A percentile compares a stretch with the other conserved stretches of the same genome.
Conservation (phyloP, 2,797 vertebrate genomes). For the Tinamus major region DNA sequence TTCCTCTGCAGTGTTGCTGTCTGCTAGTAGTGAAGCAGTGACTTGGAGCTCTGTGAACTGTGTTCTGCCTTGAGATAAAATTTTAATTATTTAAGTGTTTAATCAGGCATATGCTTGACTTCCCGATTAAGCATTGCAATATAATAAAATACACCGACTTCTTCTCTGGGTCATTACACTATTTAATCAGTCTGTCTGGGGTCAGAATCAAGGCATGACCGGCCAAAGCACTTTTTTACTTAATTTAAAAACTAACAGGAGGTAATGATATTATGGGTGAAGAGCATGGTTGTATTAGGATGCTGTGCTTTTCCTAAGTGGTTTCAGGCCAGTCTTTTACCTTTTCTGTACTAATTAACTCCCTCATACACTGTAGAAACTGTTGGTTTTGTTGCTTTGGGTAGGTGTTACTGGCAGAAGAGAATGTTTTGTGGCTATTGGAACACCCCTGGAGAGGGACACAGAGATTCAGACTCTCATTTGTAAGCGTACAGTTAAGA, state of each 20-base stretch:
- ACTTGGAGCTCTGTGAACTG: neutral
- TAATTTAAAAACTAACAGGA: neutral
- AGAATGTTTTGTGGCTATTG: neutral
- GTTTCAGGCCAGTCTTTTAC: neutral
- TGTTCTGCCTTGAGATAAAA: neutral
- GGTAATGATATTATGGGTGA: neutral
- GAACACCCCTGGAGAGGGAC: neutral
- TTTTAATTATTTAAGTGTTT: conserved; percentile 9
- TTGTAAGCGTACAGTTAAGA: neutral
- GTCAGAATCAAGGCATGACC: neutral
- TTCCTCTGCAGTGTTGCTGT: neutral
- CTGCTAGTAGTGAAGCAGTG: neutral
- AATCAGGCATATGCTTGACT: conserved; percentile 28
- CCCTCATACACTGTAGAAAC: neutral
- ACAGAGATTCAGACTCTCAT: fast-evolving
- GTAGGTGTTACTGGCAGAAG: neutral
- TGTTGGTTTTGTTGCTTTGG: neutral
- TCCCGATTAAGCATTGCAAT: conserved; percentile 19
- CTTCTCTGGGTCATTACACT: neutral
- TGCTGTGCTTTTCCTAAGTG: neutral
- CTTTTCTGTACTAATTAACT: neutral
- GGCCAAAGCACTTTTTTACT: neutral
- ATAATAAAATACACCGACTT: neutral
- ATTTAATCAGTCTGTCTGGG: neutral
- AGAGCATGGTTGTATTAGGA: neutral